Evolutionary conservation across 2,888 invertebrate species (phyloP), one percentile per base, ranked within the genome.

Genomic region (Lydus trimaculatus): DNA sequence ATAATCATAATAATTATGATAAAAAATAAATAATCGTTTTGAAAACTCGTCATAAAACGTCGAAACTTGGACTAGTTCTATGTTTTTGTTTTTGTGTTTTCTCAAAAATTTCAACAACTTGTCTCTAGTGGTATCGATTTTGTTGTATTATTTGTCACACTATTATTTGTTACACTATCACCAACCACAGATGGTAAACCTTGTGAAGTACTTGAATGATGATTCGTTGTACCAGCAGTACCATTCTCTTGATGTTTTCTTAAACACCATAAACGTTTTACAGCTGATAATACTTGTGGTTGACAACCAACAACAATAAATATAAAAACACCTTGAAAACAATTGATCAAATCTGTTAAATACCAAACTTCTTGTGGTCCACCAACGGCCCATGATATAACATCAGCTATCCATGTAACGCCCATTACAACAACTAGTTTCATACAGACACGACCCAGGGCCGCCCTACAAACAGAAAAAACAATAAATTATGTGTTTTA

Each of bases 261-360:
- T 52, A 78, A 67, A 59, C 90, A 91, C 87, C 90, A 90, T 74
- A 91, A 85, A 67, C 91, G 86, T 81, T 91, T 91, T 36, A 91
- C 86, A 56, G 91, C 91, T 31, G 90, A 88, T 87, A 92, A 88
- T 79, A 90, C 90, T 87, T 95, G 95, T 67, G 94, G 95, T 87
- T 95, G 95, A 84, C 94, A 94, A 63, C 94, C 95, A 76, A 95
- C 94, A 74, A 95, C 95, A 80, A 94, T 90, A 86, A 95, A 96
- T 80, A 95, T 95, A 84, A 95, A 91, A 65, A 95, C 92, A 74
- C 96, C 96, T 85, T 95, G 95, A 77, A 94, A 88, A 73, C 94
- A 93, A 86, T 95, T 96, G 80, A 95, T 90, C 81, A 95, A 84
- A 86, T 96, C 95, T 64, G 94, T 93, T 73, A 93, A 87, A 85